Conservation (phyloP, 2,888 invertebrate species). For the Standfussiana lucernea region DNA sequence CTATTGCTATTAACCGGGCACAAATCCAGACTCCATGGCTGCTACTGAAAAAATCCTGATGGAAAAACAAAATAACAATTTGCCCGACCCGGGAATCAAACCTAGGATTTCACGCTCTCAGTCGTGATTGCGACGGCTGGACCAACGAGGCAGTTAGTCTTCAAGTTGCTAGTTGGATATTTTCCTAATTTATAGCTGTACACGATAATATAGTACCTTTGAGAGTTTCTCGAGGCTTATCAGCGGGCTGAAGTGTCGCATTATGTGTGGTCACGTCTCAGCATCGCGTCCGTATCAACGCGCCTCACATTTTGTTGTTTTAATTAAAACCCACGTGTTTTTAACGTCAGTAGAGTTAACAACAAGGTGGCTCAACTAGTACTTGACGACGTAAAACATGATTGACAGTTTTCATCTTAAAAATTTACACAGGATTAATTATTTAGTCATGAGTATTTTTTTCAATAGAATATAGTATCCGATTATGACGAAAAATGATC, state of each 20-base stretch:
- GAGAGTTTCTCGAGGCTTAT: constrained; percentile 55
- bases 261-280: constrained; percentile 65
- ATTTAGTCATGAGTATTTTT: background rate
- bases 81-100: too few species aligned
- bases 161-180: background rate
- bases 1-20: too few species aligned
- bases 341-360: constrained; percentile 4
- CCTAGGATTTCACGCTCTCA: too few species aligned
- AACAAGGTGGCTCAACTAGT: background rate
- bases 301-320: constrained; percentile 38
- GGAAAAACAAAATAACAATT: too few species aligned
- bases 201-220: constrained; percentile 8
- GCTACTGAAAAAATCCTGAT: too few species aligned
- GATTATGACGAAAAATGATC: background rate
- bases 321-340: constrained; percentile 55
- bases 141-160: too few species aligned
- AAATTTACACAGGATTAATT: background rate
- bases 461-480: background rate
- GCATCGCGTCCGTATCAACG: constrained; percentile 18
- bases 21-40: too few species aligned
- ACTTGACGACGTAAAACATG: background rate
- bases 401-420: background rate
- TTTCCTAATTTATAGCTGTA: background rate
- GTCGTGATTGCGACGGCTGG: too few species aligned
- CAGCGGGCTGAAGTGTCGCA: constrained; percentile 32